Conservation (phyloP, 2,888 invertebrate species). For the Ernsta delagoae region DNA sequence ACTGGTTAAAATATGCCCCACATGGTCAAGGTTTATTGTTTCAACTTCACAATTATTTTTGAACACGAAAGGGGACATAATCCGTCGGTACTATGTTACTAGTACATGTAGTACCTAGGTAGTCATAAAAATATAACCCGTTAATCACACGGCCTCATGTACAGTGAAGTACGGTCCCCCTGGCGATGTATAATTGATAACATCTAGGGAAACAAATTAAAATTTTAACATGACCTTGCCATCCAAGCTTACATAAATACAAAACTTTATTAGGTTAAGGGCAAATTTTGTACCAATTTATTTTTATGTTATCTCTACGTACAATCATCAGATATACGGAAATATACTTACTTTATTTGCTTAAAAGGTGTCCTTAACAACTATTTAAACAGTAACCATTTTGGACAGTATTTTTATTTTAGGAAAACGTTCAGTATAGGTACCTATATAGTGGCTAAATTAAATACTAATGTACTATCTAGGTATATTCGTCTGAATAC, state of each 20-base stretch:
- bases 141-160: constrained; percentile 22
- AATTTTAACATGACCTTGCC: constrained; percentile 31
- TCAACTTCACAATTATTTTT: too few relatives aligned
- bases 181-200: constrained; percentile 15
- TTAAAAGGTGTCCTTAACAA: background rate
- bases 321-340: background rate
- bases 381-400: background rate
- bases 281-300: constrained; percentile 1
- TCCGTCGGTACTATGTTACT: background rate
- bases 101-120: constrained; percentile 15
- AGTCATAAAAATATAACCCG: background rate
- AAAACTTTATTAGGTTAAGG: constrained; percentile 29
- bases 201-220: constrained; percentile 27
- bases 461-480: too few relatives aligned
- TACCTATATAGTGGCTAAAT: too few relatives aligned
- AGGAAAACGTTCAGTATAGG: too few relatives aligned
- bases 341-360: background rate
- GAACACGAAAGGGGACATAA: background rate
- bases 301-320: background rate
- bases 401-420: too few relatives aligned
- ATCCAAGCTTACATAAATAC: background rate
- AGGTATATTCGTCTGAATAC: too few relatives aligned
- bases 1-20: too few relatives aligned
- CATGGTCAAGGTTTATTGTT: too few relatives aligned
- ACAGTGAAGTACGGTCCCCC: too few relatives aligned